A percentile compares a stretch with the other conserved stretches of the same genome.
These are phyloP conservation scores for Todiramphus chloris DNA, from an alignment of 2,113 vertebrate genomes.

Conservation along the genomic window DNA sequence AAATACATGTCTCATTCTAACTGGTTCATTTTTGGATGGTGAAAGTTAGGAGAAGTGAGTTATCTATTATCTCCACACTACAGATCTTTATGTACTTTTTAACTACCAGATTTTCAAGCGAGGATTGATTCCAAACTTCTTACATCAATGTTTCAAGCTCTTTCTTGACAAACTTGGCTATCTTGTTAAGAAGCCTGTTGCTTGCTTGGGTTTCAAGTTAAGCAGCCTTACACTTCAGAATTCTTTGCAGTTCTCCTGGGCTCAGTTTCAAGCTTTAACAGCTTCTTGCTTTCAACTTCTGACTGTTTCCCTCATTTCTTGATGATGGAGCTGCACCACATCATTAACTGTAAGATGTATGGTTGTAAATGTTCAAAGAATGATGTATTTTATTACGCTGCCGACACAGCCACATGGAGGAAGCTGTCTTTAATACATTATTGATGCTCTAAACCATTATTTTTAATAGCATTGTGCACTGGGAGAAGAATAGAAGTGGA, in stretches of 20 bases:
- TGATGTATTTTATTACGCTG: neutral
- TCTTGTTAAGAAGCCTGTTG: neutral
- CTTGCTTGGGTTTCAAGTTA: neutral
- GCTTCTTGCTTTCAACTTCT: neutral
- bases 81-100: neutral
- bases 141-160: neutral
- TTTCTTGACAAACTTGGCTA: neutral
- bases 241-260: neutral
- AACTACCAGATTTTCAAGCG: neutral
- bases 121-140: neutral
- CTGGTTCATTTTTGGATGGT: neutral
- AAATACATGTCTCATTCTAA: neutral
- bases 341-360: conserved; percentile 26
- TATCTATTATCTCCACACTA: neutral
- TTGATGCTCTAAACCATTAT: conserved; percentile 28
- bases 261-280: neutral
- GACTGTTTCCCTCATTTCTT: neutral
- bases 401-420: neutral
- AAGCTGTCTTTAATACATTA: conserved; percentile 2
- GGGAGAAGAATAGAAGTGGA: neutral
- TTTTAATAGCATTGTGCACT: conserved; percentile 15
- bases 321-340: neutral
- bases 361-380: conserved; percentile 38
- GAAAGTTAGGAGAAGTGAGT: neutral
- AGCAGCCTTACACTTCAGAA: neutral